These are phyloP conservation scores for Chiloscyllium plagiosum DNA, from an alignment of 2,113 vertebrate species.

Conservation along the genomic window DNA sequence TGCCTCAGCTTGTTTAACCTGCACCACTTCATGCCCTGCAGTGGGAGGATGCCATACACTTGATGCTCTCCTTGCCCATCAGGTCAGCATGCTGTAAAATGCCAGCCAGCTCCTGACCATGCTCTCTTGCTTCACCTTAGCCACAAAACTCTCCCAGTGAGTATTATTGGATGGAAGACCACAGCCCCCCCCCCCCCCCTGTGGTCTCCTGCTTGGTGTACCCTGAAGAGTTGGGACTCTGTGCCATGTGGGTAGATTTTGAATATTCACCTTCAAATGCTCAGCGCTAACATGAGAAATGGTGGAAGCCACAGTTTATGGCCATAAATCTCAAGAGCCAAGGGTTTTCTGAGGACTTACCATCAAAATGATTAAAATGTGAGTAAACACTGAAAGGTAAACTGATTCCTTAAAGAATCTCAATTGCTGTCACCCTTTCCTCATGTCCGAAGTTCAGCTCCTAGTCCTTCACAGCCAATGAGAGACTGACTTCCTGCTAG, in stretches of 20 bases:
- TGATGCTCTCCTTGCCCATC: neutral
- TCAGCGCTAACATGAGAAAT: neutral
- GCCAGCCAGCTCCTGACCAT: neutral
- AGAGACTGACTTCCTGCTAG: neutral
- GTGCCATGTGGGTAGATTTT: neutral
- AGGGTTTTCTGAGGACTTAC: neutral
- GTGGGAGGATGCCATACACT: neutral
- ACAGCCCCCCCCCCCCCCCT: no score
- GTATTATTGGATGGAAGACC: neutral
- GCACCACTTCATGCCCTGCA: neutral
- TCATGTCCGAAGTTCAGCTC: neutral
- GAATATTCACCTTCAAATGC: neutral
- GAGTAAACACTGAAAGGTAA: neutral
- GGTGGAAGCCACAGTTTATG: neutral
- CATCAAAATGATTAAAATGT: neutral
- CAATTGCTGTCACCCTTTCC: neutral
- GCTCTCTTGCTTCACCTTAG: neutral
- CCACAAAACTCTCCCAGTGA: neutral
- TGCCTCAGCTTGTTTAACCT: no score
- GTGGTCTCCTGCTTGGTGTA: neutral
- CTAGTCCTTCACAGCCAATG: neutral
- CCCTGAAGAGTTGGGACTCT: neutral
- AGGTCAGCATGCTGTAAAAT: neutral
- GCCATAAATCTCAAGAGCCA: neutral
- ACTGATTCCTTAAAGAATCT: neutral